Evolutionary conservation across 2,113 vertebrate species (phyloP), one percentile per base, ranked within the genome.

Genomic region (Sclerurus mexicanus): DNA sequence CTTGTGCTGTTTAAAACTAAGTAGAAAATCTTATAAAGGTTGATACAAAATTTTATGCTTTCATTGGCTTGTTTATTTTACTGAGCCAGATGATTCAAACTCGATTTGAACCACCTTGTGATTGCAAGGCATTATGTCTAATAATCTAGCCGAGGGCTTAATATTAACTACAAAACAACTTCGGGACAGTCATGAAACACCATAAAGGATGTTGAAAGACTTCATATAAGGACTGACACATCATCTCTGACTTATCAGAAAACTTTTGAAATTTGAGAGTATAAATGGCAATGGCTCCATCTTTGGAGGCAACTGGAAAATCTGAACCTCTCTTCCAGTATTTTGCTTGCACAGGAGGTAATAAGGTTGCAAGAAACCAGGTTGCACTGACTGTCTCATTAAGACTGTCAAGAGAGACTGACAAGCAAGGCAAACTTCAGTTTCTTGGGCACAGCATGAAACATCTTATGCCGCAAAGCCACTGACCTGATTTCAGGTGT

Each of bases 401-500:
- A 71, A 80, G 85, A 64, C n/a, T 92, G 56, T 69, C 79, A 86
- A 75, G 81, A 68, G 56, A 91, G 52, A 93, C 44, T 55, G 60
- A 35, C 68, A 91, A 93, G 49, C 27, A 35, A 78, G 35, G 49
- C 68, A 82, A 88, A 87, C 47, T 33, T 75, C 30, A 56, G 37
- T 77, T 69, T 72, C 81, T 74, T 67, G 33, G 33, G 85, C 93
- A 72, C n/a, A 50, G 47, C 46, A 82, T 63, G 66, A 80, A 83
- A 95, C 35, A 28, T 49, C 58, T 85, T 84, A 40, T 14, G 2
- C 47, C 95, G 84, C 30, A 1, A 46, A 95, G 66, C 58, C 62
- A 68, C 75, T 95, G 94, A 87, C 80, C 88, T 90, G 52, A 75
- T 94, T 95, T 90, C 53, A 90, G 63, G 50, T 77, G 86, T 17